These are phyloP conservation scores for Oncorhynchus tshawytscha DNA, from an alignment of 2,113 vertebrate genomes.

Conservation along the genomic window DNA sequence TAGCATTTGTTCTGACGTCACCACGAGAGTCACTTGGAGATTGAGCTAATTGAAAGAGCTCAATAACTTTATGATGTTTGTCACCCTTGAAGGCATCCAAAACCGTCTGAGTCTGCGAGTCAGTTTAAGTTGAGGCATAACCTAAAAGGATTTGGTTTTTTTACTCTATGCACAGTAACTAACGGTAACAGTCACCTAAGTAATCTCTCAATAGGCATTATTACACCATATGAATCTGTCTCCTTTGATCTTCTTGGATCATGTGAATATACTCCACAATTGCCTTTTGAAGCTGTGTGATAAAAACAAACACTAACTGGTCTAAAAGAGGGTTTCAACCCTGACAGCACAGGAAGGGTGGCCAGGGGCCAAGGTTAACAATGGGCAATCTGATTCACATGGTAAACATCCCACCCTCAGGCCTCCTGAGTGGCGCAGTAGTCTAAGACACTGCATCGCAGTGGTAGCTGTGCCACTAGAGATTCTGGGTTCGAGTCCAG, in stretches of 20 bases:
- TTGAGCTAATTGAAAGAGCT: slow-evolving; percentile 40
- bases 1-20: slow-evolving; percentile 49
- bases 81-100: background rate
- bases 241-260: no score
- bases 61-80: background rate
- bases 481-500: no score
- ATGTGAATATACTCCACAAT: no score
- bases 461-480: no score
- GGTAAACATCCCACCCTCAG: slow-evolving; percentile 57
- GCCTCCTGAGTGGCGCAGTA: no score
- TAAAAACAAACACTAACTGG: slow-evolving; percentile 16
- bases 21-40: slow-evolving; percentile 41
- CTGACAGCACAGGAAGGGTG: slow-evolving; percentile 14
- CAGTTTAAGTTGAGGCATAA: slow-evolving; percentile 31
- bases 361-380: slow-evolving; percentile 48
- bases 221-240: no score
- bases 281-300: background rate
- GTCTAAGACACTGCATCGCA: no score
- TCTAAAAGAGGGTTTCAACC: slow-evolving; percentile 1
- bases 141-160: no score
- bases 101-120: slow-evolving; percentile 39
- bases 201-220: no score
- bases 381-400: slow-evolving; percentile 13
- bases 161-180: no score
- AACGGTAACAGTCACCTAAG: no score